A percentile compares a stretch with the other conserved stretches of the same genome.
These are phyloP conservation scores for Pontoporia blainvillei DNA, from an alignment of 2,113 vertebrate genomes.

Conservation along the genomic window DNA sequence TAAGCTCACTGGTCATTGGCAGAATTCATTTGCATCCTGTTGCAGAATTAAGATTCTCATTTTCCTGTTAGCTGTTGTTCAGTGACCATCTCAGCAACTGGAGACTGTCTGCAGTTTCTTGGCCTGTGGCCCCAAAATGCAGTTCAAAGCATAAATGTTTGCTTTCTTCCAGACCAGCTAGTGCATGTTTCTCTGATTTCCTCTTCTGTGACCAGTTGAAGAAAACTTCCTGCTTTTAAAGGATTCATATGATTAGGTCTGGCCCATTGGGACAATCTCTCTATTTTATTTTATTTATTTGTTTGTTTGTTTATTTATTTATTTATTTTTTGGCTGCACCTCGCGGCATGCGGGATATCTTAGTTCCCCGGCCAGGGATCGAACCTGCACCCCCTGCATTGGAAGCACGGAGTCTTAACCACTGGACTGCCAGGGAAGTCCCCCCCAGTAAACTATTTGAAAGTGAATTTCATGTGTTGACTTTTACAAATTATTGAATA, in stretches of 20 bases:
- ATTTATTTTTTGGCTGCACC: neutral
- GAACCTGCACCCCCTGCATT: neutral
- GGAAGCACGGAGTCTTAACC: neutral
- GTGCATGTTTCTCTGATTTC: neutral
- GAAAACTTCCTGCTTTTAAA: neutral
- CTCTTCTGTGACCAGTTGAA: neutral
- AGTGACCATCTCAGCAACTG: neutral
- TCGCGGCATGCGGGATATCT: neutral
- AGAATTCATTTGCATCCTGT: neutral
- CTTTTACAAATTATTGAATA: neutral
- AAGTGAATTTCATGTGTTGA: neutral
- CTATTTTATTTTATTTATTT: neutral
- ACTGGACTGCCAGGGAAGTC: neutral
- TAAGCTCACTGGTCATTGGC: neutral
- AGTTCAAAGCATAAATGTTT: neutral
- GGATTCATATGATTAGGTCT: neutral
- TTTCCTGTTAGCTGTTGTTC: neutral
- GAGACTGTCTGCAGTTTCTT: neutral
- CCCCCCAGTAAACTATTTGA: neutral
- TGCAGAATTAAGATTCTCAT: neutral
- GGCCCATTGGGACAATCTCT: neutral
- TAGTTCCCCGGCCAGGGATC: neutral
- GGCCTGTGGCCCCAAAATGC: no score
- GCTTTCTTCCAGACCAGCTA: neutral
- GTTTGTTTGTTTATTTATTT: neutral